Conservation (phyloP, 2,888 invertebrate genomes). For the Neelides folsomi region DNA sequence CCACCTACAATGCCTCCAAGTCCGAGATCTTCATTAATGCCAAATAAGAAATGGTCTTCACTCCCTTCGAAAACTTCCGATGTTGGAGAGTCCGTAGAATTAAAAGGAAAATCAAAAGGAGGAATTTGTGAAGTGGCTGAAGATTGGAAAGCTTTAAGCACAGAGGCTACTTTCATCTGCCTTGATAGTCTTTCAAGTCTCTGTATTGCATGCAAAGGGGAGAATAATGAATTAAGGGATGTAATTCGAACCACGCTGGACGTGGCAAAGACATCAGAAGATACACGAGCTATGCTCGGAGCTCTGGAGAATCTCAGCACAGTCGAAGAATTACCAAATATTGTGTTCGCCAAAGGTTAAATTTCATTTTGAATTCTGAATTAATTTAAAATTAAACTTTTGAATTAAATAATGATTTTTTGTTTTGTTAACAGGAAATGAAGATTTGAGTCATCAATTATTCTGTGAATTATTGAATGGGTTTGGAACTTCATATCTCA, state of each 20-base stretch:
- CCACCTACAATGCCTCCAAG: conserved; percentile 33
- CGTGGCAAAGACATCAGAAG: conserved; percentile 32
- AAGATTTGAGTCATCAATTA: conserved; percentile 31
- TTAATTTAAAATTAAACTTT: neutral
- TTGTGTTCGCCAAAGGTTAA: conserved; percentile 32
- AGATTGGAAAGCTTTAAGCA: conserved; percentile 30
- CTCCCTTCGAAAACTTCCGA: conserved; percentile 26
- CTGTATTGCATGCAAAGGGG: conserved; percentile 30
- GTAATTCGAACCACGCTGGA: conserved; percentile 31
- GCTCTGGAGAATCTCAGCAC: conserved; percentile 29
- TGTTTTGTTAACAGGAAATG: conserved; percentile 23
- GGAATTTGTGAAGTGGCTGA: conserved; percentile 14
- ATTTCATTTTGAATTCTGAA: neutral
- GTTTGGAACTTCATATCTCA: conserved; percentile 31
- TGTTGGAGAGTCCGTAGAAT: conserved; percentile 14
- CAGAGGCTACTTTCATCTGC: conserved; percentile 29
- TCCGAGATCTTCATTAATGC: conserved; percentile 28
- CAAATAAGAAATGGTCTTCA: conserved; percentile 33
- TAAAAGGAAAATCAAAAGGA: conserved; percentile 10
- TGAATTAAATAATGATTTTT: neutral
- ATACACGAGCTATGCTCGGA: conserved; percentile 30
- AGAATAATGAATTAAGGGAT: conserved; percentile 32
- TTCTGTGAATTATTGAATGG: conserved; percentile 32
- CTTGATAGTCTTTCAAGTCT: conserved; percentile 29
- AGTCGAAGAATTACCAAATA: conserved; percentile 29